phyloP scores from a whole-genome alignment of 92 coral and sea anemone genomes.

The Actinostola sp. region DNA sequence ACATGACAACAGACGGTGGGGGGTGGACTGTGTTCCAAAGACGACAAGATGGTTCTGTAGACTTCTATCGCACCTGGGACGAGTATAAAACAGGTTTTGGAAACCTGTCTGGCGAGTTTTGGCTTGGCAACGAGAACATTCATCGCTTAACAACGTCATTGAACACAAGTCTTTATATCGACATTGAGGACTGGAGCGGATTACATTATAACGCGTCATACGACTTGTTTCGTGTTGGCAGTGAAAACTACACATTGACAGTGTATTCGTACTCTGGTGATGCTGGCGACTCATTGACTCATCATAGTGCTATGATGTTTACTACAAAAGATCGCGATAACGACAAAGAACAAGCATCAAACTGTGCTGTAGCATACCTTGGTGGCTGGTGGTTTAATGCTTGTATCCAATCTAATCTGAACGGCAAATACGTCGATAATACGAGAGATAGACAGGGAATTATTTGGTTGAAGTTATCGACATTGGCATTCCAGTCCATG shows the following conservation, averaged over 20 bases:
- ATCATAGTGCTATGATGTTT: slow-evolving; percentile 24
- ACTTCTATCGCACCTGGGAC: slow-evolving; percentile 23
- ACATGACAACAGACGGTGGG: slow-evolving; percentile 41
- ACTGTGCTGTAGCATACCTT: slow-evolving; percentile 31
- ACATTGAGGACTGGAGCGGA: slow-evolving; percentile 8
- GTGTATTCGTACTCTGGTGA: slow-evolving; percentile 25
- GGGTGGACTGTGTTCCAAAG: slow-evolving; percentile 44
- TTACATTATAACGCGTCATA: slow-evolving; percentile 9
- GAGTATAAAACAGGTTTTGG: slow-evolving; percentile 37
- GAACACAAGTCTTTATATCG: background rate
- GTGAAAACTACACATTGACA: slow-evolving; percentile 14
- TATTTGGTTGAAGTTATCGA: slow-evolving; percentile 2
- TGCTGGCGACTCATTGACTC: slow-evolving; percentile 46
- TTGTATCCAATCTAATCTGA: slow-evolving; percentile 45
- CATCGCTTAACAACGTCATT: slow-evolving; percentile 10
- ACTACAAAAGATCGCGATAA: slow-evolving; percentile 50
- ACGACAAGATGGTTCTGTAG: slow-evolving; percentile 23
- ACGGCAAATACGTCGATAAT: slow-evolving; percentile 38
- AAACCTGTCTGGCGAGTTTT: slow-evolving; percentile 26
- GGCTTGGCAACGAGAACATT: slow-evolving; percentile 31
- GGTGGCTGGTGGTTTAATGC: slow-evolving; percentile 60
- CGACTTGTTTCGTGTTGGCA: background rate
- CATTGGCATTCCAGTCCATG: slow-evolving; percentile 4
- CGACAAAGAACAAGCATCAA: background rate
- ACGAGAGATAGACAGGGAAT: background rate